Evolutionary conservation across 2,797 vertebrate genomes (phyloP).

Genomic region (Sebastolobus alascanus): DNA sequence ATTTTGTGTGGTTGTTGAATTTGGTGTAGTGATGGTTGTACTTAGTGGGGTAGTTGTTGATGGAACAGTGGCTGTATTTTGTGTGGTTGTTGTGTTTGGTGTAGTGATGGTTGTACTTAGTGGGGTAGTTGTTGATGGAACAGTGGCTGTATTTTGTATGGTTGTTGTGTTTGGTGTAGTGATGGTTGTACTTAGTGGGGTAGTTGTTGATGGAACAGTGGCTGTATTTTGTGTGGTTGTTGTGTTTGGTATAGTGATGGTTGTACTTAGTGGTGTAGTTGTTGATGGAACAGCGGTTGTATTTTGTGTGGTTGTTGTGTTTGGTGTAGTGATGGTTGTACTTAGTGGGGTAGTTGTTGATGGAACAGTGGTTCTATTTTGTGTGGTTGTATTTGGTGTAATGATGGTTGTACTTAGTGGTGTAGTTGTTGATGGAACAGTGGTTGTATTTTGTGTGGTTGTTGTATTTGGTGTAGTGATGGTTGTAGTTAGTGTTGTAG

Average conservation of each 20-base stretch:
- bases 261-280: background rate
- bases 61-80: too few species aligned
- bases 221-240: background rate
- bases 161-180: background rate
- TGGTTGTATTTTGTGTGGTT: accelerated
- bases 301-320: background rate
- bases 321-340: background rate
- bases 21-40: background rate
- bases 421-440: background rate
- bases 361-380: background rate
- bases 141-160: too few species aligned
- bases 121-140: background rate
- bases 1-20: background rate
- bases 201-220: too few species aligned
- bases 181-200: background rate
- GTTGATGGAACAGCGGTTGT: background rate
- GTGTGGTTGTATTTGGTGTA: background rate
- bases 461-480: background rate
- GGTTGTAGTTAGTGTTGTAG: background rate
- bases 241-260: background rate
- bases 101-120: background rate
- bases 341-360: background rate
- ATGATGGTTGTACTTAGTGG: background rate
- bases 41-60: background rate
- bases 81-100: background rate